A percentile compares a stretch with the other conserved stretches of the same genome.
Conservation (phyloP, 2,113 vertebrate genomes). For the Plectropomus leopardus region DNA sequence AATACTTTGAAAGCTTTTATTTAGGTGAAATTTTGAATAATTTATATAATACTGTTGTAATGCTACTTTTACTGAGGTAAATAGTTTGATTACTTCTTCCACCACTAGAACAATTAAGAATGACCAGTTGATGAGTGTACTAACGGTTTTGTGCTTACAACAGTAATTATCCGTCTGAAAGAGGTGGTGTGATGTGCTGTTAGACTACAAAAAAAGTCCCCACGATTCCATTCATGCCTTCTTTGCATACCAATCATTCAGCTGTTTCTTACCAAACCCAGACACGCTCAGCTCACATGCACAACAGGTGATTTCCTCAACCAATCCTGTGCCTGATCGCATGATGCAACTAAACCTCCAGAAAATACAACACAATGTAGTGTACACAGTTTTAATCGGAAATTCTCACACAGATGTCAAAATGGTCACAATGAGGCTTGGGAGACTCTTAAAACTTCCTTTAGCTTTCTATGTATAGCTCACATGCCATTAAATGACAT, state of each 20-base stretch:
- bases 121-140: constrained; percentile 36
- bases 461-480: neutral
- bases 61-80: neutral
- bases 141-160: constrained; percentile 65
- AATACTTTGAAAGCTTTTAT: neutral
- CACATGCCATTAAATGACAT: constrained; percentile 2
- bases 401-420: neutral
- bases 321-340: neutral
- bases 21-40: too few relatives aligned
- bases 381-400: neutral
- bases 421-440: neutral
- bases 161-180: constrained; percentile 29
- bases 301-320: constrained; percentile 42
- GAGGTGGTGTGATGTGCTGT: constrained; percentile 37
- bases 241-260: constrained; percentile 72
- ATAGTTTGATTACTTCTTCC: neutral
- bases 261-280: constrained; percentile 51
- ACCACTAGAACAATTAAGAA: constrained; percentile 1
- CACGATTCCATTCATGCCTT: constrained; percentile 79
- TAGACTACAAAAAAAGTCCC: constrained; percentile 61
- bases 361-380: constrained; percentile 19
- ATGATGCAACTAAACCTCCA: neutral
- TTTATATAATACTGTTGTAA: neutral
- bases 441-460: neutral
- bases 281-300: constrained; percentile 39